Percentiles rank a stretch among this genome's conserved stretches.
phyloP scores from a whole-genome alignment of 37 sponge, comb jelly and placozoan genomes.

The Cliona cf. orientalis region DNA sequence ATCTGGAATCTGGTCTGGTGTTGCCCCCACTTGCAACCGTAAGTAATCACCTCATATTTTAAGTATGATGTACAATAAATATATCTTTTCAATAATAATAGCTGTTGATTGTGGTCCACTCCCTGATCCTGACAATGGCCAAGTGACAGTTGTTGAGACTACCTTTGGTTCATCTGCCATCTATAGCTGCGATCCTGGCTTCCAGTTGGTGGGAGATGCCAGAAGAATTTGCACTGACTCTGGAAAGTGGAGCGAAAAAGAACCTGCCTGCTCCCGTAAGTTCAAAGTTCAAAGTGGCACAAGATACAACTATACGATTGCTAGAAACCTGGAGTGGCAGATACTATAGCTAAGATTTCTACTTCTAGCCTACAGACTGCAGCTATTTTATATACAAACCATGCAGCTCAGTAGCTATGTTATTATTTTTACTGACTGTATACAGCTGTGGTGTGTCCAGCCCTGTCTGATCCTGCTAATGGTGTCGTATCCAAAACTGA shows the following conservation, averaged over 20 bases:
- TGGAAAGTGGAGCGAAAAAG: slow-evolving; percentile 54
- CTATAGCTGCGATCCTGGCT: slow-evolving; percentile 53
- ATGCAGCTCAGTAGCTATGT: background rate
- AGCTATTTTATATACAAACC: background rate
- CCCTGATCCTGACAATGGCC: slow-evolving; percentile 28
- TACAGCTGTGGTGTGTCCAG: slow-evolving; percentile 53
- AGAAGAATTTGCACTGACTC: slow-evolving; percentile 26
- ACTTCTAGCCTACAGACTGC: background rate
- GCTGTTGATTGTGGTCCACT: slow-evolving; percentile 55
- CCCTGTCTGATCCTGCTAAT: slow-evolving; percentile 20
- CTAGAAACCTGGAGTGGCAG: slow-evolving; percentile 39
- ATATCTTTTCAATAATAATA: too few species aligned
- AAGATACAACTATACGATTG: too few species aligned
- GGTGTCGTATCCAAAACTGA: slow-evolving; percentile 33
- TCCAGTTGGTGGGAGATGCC: slow-evolving; percentile 19
- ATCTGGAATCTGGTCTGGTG: slow-evolving; percentile 63
- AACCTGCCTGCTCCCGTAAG: slow-evolving; percentile 59
- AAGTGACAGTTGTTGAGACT: slow-evolving; percentile 23
- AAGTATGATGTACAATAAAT: too few species aligned
- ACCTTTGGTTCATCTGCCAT: slow-evolving; percentile 22
- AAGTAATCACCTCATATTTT: too few species aligned
- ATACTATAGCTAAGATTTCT: slow-evolving; percentile 12
- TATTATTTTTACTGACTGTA: background rate
- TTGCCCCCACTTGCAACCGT: slow-evolving; percentile 51
- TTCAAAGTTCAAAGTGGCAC: background rate